phyloP scores from a whole-genome alignment of 1,140 invertebrate species.

The Drosophila tristis region DNA sequence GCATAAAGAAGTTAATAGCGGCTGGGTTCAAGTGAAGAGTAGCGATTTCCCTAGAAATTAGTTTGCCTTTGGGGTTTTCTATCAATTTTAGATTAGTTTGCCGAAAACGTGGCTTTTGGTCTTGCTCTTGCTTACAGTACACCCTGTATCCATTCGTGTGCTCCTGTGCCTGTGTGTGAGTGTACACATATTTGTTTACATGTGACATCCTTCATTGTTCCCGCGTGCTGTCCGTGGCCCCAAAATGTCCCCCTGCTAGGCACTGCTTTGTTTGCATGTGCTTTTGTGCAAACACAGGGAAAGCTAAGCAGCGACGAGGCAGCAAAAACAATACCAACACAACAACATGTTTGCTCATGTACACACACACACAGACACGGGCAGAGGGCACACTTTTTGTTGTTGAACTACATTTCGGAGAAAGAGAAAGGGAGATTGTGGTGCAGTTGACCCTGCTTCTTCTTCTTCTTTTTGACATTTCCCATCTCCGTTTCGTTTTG shows the following conservation, averaged over 20 bases:
- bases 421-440: constrained; percentile 7
- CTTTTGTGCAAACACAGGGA: constrained; percentile 67
- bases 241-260: constrained; percentile 64
- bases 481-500: constrained; percentile 38
- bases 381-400: constrained; percentile 40
- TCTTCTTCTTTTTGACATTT: constrained; percentile 31
- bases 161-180: neutral
- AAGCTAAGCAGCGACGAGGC: constrained; percentile 41
- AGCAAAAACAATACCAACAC: constrained; percentile 45
- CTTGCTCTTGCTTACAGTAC: constrained; percentile 8
- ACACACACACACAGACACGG: constrained; percentile 8
- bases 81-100: constrained; percentile 77
- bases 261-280: constrained; percentile 65
- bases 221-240: constrained; percentile 68
- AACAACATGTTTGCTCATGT: constrained; percentile 51
- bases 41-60: constrained; percentile 7
- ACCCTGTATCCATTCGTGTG: neutral
- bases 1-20: no score
- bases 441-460: constrained; percentile 27
- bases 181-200: constrained; percentile 35
- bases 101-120: constrained; percentile 42
- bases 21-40: no score
- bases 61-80: constrained; percentile 54
- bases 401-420: constrained; percentile 67
- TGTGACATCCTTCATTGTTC: constrained; percentile 70